phyloP scores from a whole-genome alignment of 1,140 invertebrate species.

The Drosophila subobscura region DNA sequence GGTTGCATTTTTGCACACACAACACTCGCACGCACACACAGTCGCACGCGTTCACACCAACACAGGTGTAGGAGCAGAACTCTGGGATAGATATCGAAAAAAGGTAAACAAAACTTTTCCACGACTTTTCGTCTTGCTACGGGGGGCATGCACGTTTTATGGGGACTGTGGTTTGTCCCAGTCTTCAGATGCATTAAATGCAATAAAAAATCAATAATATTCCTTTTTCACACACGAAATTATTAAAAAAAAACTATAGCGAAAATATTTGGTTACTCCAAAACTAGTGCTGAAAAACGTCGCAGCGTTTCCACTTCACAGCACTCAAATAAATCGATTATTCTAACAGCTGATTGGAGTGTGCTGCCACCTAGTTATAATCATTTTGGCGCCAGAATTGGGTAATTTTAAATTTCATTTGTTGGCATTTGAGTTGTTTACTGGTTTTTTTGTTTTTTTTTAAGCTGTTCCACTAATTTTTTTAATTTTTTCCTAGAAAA shows the following conservation, averaged over 20 bases:
- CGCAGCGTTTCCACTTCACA: not conserved
- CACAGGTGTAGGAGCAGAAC: constrained; percentile 29
- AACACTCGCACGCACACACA: constrained; percentile 21
- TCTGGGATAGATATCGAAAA: constrained; percentile 65
- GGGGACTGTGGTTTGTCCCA: constrained; percentile 13
- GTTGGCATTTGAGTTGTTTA: too few species aligned
- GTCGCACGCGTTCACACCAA: constrained; percentile 20
- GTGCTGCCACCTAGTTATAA: constrained; percentile 3
- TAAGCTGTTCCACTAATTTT: not conserved
- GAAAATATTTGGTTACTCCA: constrained; percentile 61
- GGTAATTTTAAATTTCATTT: not conserved
- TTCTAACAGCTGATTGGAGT: not conserved
- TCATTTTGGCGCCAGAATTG: not conserved
- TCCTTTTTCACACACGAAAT: constrained; percentile 55
- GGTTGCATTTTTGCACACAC: constrained; percentile 57
- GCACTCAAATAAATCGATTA: constrained; percentile 6
- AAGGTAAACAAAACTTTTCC: constrained; percentile 73
- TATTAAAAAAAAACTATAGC: constrained; percentile 50
- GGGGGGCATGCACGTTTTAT: constrained; percentile 4
- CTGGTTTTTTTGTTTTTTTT: not conserved
- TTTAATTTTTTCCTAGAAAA: not conserved
- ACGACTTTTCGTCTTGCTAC: constrained; percentile 5
- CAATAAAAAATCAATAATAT: constrained; percentile 60
- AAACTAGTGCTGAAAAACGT: constrained; percentile 5
- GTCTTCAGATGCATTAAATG: constrained; percentile 35